Evolutionary conservation across 2,113 vertebrate genomes (phyloP).

Genomic region (Nesoenas mayeri): DNA sequence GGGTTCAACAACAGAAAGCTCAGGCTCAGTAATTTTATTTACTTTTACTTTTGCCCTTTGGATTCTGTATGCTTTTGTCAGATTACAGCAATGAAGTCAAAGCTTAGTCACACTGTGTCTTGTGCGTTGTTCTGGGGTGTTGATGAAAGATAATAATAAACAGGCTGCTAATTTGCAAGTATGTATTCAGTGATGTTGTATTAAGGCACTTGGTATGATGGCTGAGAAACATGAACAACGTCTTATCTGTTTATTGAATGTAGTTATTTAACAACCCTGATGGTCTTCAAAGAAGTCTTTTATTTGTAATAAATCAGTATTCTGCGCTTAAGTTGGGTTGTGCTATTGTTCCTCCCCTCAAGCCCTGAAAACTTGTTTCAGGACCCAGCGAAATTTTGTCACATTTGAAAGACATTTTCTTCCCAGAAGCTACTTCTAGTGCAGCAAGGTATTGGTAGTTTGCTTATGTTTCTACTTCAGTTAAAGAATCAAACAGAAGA

Average conservation of each 20-base stretch:
- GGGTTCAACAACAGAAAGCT: not conserved
- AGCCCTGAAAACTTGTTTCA: not conserved
- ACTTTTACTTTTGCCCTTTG: not conserved
- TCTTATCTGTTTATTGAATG: not conserved
- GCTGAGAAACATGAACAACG: not conserved
- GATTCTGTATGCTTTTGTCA: not conserved
- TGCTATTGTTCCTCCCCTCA: rapidly evolving
- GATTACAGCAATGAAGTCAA: not conserved
- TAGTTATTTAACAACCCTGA: not conserved
- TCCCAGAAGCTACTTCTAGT: not conserved
- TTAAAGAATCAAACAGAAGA: not conserved
- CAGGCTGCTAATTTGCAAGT: not conserved
- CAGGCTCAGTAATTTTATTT: not conserved
- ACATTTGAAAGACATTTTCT: not conserved
- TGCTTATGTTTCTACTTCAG: not conserved
- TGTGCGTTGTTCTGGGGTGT: not conserved
- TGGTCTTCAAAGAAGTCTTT: not conserved
- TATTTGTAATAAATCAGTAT: not conserved
- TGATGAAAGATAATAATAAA: not conserved
- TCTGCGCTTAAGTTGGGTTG: not conserved
- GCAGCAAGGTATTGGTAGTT: not conserved
- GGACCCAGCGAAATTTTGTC: not conserved
- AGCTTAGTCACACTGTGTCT: not conserved
- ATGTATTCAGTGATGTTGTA: not conserved
- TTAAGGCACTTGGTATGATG: not conserved